Base-by-base conservation (phyloP, 2,797 vertebrate species). In the Manis pentadactyla region DNA sequence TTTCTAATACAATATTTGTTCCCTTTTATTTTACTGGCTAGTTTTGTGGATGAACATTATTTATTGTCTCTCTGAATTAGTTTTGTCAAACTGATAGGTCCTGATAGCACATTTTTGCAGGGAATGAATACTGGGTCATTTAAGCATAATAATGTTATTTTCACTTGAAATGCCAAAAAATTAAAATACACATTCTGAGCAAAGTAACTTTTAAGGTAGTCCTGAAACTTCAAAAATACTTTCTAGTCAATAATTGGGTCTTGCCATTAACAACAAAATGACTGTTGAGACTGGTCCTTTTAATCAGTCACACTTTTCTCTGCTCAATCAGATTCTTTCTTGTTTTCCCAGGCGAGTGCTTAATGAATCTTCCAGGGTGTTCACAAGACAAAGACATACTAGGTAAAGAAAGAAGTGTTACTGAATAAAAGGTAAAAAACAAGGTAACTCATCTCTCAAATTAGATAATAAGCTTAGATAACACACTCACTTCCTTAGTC, bases 191-290 rank as follows among this genome's bases (percentile, higher is more conserved):
- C 77, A 49, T 78, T 85, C 63, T 61, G 27, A 68, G 19, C 42
- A 91, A 89, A 96, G 42, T 81, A 77, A 87, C 39, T 90, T 92
- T 63, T 92, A 84, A 69, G 25, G 68, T 91, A 49, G 31, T 69
- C 23, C 77, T 59, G 61, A 83, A 92, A 83, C 10, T 51, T 53
- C 37, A 29, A 49, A 63, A 96, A 61, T 81, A 82, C 74, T 78
- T 63, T 93, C 39, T 37, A 61, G 21, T 85, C n/a, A 95, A 53
- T 59, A 93, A 93, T 57, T 39, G 4, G 74, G 34, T 31, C 37
- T 93, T 90, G 84, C 27, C 85, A 15, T 78, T 66, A 92, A 64
- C 31, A 37, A 77, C 17, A 92, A 93, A 87, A n/a, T 39, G 42
- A 77, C 6, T 77, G 51, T 64, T 69, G 29, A 82, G 51, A 82